These are phyloP conservation scores for Andrena bicolor DNA, from an alignment of 2,888 invertebrate species.

Conservation along the genomic window DNA sequence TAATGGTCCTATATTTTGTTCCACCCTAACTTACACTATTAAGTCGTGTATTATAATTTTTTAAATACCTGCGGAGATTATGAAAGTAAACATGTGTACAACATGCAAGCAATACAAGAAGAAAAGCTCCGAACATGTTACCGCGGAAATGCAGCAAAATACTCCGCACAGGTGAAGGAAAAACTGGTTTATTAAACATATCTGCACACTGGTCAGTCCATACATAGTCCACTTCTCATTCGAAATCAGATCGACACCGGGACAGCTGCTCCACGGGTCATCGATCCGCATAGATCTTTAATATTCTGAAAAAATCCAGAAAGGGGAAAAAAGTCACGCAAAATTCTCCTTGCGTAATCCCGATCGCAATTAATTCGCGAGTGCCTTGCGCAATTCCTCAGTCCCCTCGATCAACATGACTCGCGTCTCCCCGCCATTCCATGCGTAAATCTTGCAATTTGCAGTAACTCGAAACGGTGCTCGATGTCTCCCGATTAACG, in stretches of 20 bases:
- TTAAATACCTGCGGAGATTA: too few species aligned
- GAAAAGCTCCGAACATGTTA: background rate
- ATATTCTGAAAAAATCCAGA: background rate
- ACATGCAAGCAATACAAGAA: too few species aligned
- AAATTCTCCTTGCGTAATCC: background rate
- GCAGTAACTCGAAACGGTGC: background rate
- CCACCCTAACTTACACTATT: too few species aligned
- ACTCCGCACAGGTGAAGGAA: background rate
- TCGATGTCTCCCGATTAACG: background rate
- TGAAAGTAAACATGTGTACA: too few species aligned
- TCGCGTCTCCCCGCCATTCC: background rate
- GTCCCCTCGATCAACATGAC: background rate
- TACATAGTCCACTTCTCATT: conserved; percentile 47
- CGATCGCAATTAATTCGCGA: background rate
- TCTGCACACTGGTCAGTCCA: background rate
- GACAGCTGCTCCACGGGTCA: background rate
- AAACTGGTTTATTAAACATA: conserved; percentile 50
- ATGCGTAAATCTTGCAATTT: background rate
- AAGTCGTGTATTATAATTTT: too few species aligned
- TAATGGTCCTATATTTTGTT: too few species aligned
- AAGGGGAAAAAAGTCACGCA: background rate
- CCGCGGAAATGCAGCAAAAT: conserved; percentile 7
- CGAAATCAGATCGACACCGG: background rate
- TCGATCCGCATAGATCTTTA: conserved; percentile 1
- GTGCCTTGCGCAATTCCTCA: background rate